phyloP scores from a whole-genome alignment of 2,888 invertebrate species.

The Luffia ferchaultella region DNA sequence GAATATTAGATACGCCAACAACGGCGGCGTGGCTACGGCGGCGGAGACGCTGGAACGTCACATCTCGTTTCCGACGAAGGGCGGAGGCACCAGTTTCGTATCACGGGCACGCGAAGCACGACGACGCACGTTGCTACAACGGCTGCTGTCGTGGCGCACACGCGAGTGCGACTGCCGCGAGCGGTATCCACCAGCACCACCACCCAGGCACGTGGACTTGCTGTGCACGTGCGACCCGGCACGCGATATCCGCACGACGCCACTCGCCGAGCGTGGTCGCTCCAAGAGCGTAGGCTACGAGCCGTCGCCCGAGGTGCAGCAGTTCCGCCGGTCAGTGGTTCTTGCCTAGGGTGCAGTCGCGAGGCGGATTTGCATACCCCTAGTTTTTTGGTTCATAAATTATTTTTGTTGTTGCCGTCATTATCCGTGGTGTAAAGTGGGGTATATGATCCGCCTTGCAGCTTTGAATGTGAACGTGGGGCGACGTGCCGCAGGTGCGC shows the following conservation, averaged over 20 bases:
- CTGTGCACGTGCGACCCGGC: constrained; percentile 43
- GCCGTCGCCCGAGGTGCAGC: constrained; percentile 53
- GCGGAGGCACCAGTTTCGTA: constrained; percentile 27
- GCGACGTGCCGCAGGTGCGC: too few species aligned
- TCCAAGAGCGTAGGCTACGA: constrained; percentile 63
- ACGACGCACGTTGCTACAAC: constrained; percentile 42
- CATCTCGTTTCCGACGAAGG: constrained; percentile 39
- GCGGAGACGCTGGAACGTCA: constrained; percentile 32
- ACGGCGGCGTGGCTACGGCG: constrained; percentile 23
- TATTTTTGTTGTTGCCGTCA: too few species aligned
- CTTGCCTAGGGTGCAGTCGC: too few species aligned
- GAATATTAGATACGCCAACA: constrained; percentile 43
- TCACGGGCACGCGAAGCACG: constrained; percentile 30
- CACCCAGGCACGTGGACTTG: constrained; percentile 34
- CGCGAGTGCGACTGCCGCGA: constrained; percentile 41
- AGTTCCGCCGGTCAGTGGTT: constrained; percentile 56
- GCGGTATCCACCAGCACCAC: constrained; percentile 26
- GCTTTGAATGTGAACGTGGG: too few species aligned
- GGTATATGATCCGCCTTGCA: too few species aligned
- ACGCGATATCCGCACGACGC: constrained; percentile 26
- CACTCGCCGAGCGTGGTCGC: constrained; percentile 46
- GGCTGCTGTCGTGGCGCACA: constrained; percentile 49
- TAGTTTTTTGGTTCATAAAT: too few species aligned
- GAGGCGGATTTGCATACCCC: too few species aligned
- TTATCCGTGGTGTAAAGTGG: too few species aligned